Evolutionary conservation across 2,797 vertebrate species (phyloP), one percentile per base, ranked within the genome.

Genomic region (Enteromius treurensis): DNA sequence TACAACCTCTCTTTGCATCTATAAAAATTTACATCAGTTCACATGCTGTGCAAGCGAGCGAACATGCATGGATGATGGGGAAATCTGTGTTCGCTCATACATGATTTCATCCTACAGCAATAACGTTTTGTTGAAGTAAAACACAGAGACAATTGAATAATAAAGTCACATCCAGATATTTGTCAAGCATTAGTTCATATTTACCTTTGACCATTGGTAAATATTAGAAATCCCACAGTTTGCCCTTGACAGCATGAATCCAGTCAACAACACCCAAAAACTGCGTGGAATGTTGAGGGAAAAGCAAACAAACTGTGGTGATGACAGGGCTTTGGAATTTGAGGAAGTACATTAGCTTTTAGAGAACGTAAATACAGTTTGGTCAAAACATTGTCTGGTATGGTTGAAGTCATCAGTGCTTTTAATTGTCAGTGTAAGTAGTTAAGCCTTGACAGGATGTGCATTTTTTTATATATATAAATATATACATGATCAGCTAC

Each of bases 1-100:
- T 96, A 91, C 79, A 58, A 85, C 67, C 70, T 74, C 84, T 58
- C 69, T 82, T 77, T 75, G 75, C 70, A 68, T 47, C 73, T 80
- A 86, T 82, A 85, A 21, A 65, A 32, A 34, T 23, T 14, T 49
- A n/a, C 58, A 51, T 14, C 5, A 49, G 15, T 55, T 45, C 23
- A 29, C 58, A 10, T 34, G 14, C 29, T 64, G 67, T 7, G n/a
- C 11, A 51, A 65, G 9, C 51, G 23, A 13, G 15, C 29, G 77
- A 64, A 47, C 26, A 51, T 34, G 77, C 45, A 17, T 40, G 51
- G 69, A 58, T 60, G 49, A 58, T 69, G 40, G 58, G 42, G 49
- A 69, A 37, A 29, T 81, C 29, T 40, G n/a, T 40, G 7, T 80
- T 6, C 4, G 8, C 9, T 47, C 49, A 9, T 40, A 26, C 11